Evolutionary conservation across 2,797 vertebrate genomes (phyloP), one percentile per base, ranked within the genome.

Genomic region (Helostoma temminkii): DNA sequence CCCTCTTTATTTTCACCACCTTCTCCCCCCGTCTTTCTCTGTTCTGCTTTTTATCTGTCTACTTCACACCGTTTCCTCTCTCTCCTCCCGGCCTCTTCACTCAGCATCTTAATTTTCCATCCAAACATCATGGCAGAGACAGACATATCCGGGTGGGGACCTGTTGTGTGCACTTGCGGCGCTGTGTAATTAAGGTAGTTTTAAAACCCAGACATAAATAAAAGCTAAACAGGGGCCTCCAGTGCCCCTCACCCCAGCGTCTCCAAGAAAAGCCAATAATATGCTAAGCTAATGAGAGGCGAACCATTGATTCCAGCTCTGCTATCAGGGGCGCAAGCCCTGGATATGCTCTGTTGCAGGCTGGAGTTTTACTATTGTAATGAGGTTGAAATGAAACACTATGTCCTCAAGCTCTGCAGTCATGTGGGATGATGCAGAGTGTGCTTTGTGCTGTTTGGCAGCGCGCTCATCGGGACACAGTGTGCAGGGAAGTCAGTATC

Each of bases 281-380:
- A 89, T 88, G 86, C 88, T 91, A 87, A 86, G 87, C 88, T 91
- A 91, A 92, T 91, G 89, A 91, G 87, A 83, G 88, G 82, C 83
- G 48, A 81, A 69, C 71, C 85, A 90, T 89, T 88, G 88, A 89
- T 92, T 90, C 85, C 68, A 82, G 84, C 82, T 65, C 80, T 63
- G 80, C 88, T 89, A 81, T 82, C 75, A 74, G 86, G 86, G 71
- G 85, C 52, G 14, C 49, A 41, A 63, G 84, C 73, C 63, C 73
- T 81, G 88, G 86, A 82, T 87, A 58, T 80, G 87, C 87, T 89
- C 80, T 36, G 80, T 82, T 84, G 84, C 74, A 46, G 76, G 85
- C 84, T 82, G 81, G 80, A 86, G 87, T 81, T 88, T 85, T 64
- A 86, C 85, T 84, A 91, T 88, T 80, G 87, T 89, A 89, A 89